Evolutionary conservation across 2,797 vertebrate genomes (phyloP).

Genomic region (Semotilus atromaculatus): DNA sequence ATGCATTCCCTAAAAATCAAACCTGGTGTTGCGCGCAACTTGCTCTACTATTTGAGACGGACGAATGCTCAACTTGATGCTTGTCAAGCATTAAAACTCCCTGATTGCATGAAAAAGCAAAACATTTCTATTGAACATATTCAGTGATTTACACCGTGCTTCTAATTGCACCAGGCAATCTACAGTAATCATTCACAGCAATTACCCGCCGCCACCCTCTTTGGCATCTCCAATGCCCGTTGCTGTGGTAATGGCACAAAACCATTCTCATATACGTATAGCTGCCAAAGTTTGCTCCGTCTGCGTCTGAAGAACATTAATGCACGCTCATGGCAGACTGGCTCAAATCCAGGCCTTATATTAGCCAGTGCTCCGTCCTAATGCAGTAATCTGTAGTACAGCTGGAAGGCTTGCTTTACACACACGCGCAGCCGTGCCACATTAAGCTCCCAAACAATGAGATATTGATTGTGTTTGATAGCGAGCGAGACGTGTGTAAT

Average conservation of each 20-base stretch:
- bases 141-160: constrained; percentile 3
- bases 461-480: constrained; percentile 41
- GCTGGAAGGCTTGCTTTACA: constrained; percentile 29
- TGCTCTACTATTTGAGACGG: not conserved
- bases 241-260: constrained; percentile 67
- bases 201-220: constrained; percentile 58
- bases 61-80: not conserved
- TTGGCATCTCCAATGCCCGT: constrained; percentile 66
- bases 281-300: constrained; percentile 24
- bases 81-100: not conserved
- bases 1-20: not conserved
- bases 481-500: not conserved
- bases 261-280: not conserved
- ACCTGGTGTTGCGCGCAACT: not conserved
- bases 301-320: constrained; percentile 22
- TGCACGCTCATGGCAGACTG: constrained; percentile 32
- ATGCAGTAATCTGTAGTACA: constrained; percentile 39
- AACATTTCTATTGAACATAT: not conserved
- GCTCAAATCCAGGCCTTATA: constrained; percentile 7
- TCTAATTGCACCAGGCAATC: constrained; percentile 61
- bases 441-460: constrained; percentile 39
- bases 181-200: constrained; percentile 61
- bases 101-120: constrained; percentile 14
- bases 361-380: constrained; percentile 7
- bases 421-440: not conserved